A percentile compares a stretch with the other conserved stretches of the same genome.
These are phyloP conservation scores for Tuberolachnus salignus DNA, from an alignment of 2,888 invertebrate species.

Conservation along the genomic window DNA sequence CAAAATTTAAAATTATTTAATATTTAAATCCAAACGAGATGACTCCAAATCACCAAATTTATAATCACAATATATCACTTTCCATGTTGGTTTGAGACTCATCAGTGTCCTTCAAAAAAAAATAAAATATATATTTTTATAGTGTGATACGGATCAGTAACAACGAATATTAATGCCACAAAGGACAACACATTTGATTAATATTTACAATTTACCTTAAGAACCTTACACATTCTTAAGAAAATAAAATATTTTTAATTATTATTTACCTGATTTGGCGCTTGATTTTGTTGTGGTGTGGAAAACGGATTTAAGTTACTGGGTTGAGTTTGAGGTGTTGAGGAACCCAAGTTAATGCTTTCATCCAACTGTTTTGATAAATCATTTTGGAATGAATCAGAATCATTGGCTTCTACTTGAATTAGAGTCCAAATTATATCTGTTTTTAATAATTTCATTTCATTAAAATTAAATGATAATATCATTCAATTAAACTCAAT, in stretches of 20 bases:
- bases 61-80: conserved; percentile 54
- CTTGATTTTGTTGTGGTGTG: conserved; percentile 38
- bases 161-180: not conserved
- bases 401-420: conserved; percentile 74
- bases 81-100: conserved; percentile 50
- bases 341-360: conserved; percentile 66
- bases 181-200: too few relatives aligned
- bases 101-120: conserved; percentile 40
- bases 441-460: conserved; percentile 62
- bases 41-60: conserved; percentile 23
- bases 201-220: not conserved
- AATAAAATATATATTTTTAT: not conserved
- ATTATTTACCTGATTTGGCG: conserved; percentile 34
- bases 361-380: conserved; percentile 66
- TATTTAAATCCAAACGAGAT: conserved; percentile 31
- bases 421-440: conserved; percentile 83
- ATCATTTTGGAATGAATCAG: conserved; percentile 58
- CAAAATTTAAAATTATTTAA: conserved; percentile 52
- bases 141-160: not conserved
- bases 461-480: conserved; percentile 2
- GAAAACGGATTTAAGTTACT: conserved; percentile 45
- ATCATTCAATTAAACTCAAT: too few relatives aligned
- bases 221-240: too few relatives aligned
- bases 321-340: conserved; percentile 59
- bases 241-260: not conserved